These are phyloP conservation scores for Enteromius argenteus DNA, from an alignment of 2,797 vertebrate genomes.

Conservation along the genomic window DNA sequence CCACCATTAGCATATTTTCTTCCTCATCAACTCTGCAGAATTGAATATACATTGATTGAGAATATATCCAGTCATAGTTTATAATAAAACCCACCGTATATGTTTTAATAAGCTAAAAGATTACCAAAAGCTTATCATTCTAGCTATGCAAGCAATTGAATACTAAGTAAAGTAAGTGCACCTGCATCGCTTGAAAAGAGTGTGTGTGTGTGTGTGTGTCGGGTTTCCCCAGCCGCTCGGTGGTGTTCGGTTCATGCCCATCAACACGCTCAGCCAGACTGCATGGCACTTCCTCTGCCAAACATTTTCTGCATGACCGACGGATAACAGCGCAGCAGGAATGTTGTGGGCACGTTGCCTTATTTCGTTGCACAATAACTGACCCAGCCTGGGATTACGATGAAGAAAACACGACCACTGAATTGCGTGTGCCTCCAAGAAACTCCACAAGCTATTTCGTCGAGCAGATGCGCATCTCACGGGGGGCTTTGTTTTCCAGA, in stretches of 20 bases:
- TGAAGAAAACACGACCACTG: slow-evolving; percentile 13
- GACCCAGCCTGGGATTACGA: slow-evolving; percentile 64
- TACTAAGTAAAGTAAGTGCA: slow-evolving; percentile 32
- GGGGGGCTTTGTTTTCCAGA: slow-evolving; percentile 16
- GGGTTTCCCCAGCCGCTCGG: slow-evolving; percentile 14
- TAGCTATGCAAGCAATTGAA: neutral
- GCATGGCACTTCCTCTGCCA: slow-evolving; percentile 70
- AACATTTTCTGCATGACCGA: slow-evolving; percentile 73
- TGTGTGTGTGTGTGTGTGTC: slow-evolving; percentile 30
- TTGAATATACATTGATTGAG: neutral
- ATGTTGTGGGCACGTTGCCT: slow-evolving; percentile 63
- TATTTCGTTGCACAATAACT: slow-evolving; percentile 59
- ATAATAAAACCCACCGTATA: neutral
- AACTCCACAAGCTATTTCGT: neutral
- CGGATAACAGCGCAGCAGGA: slow-evolving; percentile 70
- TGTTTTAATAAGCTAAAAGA: neutral
- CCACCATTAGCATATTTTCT: neutral
- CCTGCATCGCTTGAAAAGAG: slow-evolving; percentile 2
- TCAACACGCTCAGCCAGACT: slow-evolving; percentile 53
- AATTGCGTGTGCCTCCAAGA: slow-evolving; percentile 1
- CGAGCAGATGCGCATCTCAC: neutral
- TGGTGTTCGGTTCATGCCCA: neutral
- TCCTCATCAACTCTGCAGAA: slow-evolving; percentile 22
- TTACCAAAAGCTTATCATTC: neutral
- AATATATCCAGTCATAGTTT: slow-evolving; percentile 1